phyloP scores from a whole-genome alignment of 2,888 invertebrate species.

The Dasysyrphus albostriatus region DNA sequence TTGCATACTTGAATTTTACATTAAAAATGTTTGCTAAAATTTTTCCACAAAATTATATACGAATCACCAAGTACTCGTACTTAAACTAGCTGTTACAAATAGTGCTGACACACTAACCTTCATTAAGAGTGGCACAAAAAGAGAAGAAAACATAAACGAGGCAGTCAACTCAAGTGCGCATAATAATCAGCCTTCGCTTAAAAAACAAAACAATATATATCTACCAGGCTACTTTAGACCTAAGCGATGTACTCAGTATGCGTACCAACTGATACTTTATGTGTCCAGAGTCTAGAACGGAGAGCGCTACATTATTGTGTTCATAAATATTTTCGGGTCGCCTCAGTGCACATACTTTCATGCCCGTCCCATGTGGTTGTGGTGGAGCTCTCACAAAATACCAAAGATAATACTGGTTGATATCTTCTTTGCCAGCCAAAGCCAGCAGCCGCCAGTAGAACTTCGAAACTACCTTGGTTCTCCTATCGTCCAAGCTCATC shows the following conservation, averaged over 20 bases:
- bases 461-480: neutral
- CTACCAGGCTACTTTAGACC: neutral
- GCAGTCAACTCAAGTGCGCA: constrained; percentile 45
- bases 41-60: too few species aligned
- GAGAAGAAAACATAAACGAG: constrained; percentile 40
- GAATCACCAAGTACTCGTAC: neutral
- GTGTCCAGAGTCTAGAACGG: constrained; percentile 65
- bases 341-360: constrained; percentile 66
- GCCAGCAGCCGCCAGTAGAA: constrained; percentile 18
- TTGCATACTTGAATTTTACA: too few species aligned
- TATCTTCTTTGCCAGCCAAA: neutral
- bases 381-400: constrained; percentile 44
- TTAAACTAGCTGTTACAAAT: neutral
- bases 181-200: constrained; percentile 32
- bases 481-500: constrained; percentile 51
- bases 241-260: constrained; percentile 17
- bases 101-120: constrained; percentile 62
- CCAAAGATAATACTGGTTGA: neutral
- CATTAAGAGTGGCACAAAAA: constrained; percentile 38
- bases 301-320: constrained; percentile 27
- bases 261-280: constrained; percentile 50
- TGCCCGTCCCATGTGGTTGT: constrained; percentile 26
- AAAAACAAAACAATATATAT: constrained; percentile 25
- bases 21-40: too few species aligned
- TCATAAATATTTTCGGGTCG: constrained; percentile 60